A percentile compares a stretch with the other conserved stretches of the same genome.
phyloP scores from a whole-genome alignment of 2,797 vertebrate species.

The Triplophysa yarkandensis region DNA sequence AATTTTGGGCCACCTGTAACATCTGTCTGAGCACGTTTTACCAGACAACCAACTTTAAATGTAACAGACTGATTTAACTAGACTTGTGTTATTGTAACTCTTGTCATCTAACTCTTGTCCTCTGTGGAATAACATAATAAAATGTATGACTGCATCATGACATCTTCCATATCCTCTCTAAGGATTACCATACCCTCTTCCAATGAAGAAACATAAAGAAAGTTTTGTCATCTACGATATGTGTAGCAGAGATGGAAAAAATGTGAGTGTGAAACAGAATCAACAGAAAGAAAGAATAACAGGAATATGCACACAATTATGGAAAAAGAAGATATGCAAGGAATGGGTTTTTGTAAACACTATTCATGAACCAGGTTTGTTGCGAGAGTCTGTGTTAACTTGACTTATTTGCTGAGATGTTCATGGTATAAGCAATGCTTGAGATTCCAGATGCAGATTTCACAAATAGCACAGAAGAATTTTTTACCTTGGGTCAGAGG shows the following conservation, averaged over 20 bases:
- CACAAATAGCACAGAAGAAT: slow-evolving; percentile 38
- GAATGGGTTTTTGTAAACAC: slow-evolving; percentile 40
- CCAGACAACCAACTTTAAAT: not conserved
- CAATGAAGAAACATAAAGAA: slow-evolving; percentile 24
- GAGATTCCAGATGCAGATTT: slow-evolving; percentile 36
- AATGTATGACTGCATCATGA: slow-evolving; percentile 10
- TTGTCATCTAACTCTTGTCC: too few species aligned
- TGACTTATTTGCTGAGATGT: slow-evolving; percentile 37
- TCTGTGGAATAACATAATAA: not conserved
- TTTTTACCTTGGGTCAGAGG: slow-evolving; percentile 29
- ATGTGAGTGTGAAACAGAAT: slow-evolving; percentile 11
- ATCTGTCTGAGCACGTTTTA: not conserved
- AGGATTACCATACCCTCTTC: not conserved
- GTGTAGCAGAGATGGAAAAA: slow-evolving; percentile 9
- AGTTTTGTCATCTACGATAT: slow-evolving; percentile 33
- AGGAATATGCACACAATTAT: not conserved
- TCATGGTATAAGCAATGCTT: slow-evolving; percentile 34
- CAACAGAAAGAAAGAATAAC: not conserved
- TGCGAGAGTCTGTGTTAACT: slow-evolving; percentile 31
- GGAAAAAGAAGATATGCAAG: too few species aligned
- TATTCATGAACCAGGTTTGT: slow-evolving; percentile 11
- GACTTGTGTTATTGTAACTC: not conserved
- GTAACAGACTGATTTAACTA: not conserved
- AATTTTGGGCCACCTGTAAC: not conserved
- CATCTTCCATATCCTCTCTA: not conserved